Percentiles rank a stretch among this genome's conserved stretches.
These are phyloP conservation scores for Drosophila subpulchrella DNA, from an alignment of 1,140 invertebrate genomes.

Conservation along the genomic window DNA sequence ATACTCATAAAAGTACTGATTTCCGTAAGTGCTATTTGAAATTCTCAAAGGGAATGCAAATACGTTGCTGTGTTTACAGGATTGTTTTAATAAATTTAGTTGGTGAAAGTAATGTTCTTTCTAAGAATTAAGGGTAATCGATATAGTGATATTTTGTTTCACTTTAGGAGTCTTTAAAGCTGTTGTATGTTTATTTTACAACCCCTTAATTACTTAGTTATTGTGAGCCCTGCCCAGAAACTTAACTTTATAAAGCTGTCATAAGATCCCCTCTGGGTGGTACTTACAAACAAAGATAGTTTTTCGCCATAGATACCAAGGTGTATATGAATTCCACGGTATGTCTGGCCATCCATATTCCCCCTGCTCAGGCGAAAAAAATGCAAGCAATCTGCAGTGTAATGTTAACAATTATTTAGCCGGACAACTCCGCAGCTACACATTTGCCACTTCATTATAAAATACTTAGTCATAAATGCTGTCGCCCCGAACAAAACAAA, in stretches of 20 bases:
- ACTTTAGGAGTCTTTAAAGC: background rate
- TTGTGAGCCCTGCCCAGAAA: background rate
- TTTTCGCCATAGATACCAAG: constrained; percentile 15
- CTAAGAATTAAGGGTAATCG: too few relatives aligned
- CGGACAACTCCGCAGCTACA: constrained; percentile 36
- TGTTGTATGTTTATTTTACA: background rate
- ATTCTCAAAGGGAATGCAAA: too few relatives aligned
- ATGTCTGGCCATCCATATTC: constrained; percentile 19
- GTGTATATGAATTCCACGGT: constrained; percentile 7
- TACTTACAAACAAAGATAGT: constrained; percentile 3
- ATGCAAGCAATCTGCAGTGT: constrained; percentile 35
- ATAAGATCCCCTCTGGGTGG: constrained; percentile 6
- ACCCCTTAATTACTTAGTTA: constrained; percentile 13
- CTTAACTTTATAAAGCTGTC: constrained; percentile 3
- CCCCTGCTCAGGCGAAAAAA: constrained; percentile 2
- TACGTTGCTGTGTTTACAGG: too few relatives aligned
- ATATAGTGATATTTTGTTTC: too few relatives aligned
- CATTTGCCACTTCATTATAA: constrained; percentile 78
- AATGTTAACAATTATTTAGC: constrained; percentile 51
- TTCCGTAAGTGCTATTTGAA: too few relatives aligned
- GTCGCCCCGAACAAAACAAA: constrained; percentile 43
- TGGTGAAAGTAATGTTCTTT: too few relatives aligned
- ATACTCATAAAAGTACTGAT: too few relatives aligned
- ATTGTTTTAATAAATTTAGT: too few relatives aligned
- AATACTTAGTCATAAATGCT: constrained; percentile 69